A percentile compares a stretch with the other conserved stretches of the same genome.
Evolutionary conservation across 2,888 invertebrate species (phyloP).

Genomic region (Octonoba sinensis): DNA sequence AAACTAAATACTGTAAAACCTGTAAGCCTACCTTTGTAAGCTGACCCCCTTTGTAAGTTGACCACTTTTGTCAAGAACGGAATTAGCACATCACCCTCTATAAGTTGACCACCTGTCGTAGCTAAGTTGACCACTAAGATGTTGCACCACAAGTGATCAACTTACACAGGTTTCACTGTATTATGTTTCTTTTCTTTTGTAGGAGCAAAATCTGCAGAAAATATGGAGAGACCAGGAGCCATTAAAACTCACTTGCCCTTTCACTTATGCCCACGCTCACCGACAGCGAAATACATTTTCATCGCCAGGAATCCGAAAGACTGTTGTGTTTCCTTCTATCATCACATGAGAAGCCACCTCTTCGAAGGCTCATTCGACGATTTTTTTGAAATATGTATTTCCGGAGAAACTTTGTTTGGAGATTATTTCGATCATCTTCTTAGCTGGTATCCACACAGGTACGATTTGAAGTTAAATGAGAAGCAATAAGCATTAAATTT

Average conservation of each 20-base stretch:
- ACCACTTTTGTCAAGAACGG: too few species aligned
- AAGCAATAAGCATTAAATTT: too few species aligned
- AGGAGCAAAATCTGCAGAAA: conserved; percentile 27
- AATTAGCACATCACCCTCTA: too few species aligned
- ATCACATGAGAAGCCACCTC: conserved; percentile 67
- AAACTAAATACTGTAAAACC: too few species aligned
- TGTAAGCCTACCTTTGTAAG: too few species aligned
- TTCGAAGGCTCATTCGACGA: conserved; percentile 68
- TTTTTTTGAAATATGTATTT: conserved; percentile 70
- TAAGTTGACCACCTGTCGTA: too few species aligned
- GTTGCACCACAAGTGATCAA: too few species aligned
- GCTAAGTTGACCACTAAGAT: too few species aligned
- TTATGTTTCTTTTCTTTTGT: not conserved
- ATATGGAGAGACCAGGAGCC: conserved; percentile 42
- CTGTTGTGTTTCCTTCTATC: conserved; percentile 71
- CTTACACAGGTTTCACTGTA: too few species aligned
- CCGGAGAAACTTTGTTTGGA: conserved; percentile 68
- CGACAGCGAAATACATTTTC: conserved; percentile 69
- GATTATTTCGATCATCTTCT: conserved; percentile 61
- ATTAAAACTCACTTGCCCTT: conserved; percentile 68
- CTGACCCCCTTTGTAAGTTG: too few species aligned
- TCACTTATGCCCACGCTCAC: conserved; percentile 52
- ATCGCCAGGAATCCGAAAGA: conserved; percentile 73
- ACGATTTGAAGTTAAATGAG: conserved; percentile 57
- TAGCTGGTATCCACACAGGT: conserved; percentile 48